Conservation (phyloP, 2,797 vertebrate genomes). For the Notolabrus celidotus region DNA sequence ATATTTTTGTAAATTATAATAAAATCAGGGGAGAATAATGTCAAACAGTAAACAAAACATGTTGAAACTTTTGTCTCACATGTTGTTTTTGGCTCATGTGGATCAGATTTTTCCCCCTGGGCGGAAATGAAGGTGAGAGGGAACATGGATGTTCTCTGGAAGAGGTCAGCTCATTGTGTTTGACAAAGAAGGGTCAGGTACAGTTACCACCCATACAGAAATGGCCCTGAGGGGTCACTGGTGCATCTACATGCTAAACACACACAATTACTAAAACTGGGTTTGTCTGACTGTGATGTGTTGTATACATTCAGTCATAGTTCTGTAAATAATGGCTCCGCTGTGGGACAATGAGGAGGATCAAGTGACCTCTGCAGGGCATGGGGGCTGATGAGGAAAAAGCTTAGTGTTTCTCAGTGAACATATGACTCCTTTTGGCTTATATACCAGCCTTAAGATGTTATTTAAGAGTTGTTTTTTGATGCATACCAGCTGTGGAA, state of each 20-base stretch:
- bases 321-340: not conserved
- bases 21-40: not conserved
- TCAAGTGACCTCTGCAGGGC: slow-evolving; percentile 54
- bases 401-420: slow-evolving; percentile 33
- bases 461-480: not conserved
- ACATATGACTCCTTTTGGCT: slow-evolving; percentile 51
- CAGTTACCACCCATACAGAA: slow-evolving; percentile 54
- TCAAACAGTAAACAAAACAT: slow-evolving; percentile 16
- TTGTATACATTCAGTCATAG: slow-evolving; percentile 2
- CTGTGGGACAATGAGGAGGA: slow-evolving; percentile 51
- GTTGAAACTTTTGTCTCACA: slow-evolving; percentile 17
- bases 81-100: slow-evolving; percentile 22
- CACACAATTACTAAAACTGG: slow-evolving; percentile 9
- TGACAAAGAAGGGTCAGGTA: slow-evolving; percentile 49
- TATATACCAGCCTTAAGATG: not conserved
- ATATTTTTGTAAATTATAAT: not conserved
- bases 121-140: slow-evolving; percentile 30
- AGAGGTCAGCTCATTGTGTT: slow-evolving; percentile 63
- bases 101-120: slow-evolving; percentile 36
- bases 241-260: slow-evolving; percentile 42
- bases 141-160: slow-evolving; percentile 32
- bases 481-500: not conserved
- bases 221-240: slow-evolving; percentile 30
- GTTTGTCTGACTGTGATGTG: slow-evolving; percentile 3
- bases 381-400: slow-evolving; percentile 42